phyloP scores from a whole-genome alignment of 2,797 vertebrate genomes.

The Mormyrops attenuatus region DNA sequence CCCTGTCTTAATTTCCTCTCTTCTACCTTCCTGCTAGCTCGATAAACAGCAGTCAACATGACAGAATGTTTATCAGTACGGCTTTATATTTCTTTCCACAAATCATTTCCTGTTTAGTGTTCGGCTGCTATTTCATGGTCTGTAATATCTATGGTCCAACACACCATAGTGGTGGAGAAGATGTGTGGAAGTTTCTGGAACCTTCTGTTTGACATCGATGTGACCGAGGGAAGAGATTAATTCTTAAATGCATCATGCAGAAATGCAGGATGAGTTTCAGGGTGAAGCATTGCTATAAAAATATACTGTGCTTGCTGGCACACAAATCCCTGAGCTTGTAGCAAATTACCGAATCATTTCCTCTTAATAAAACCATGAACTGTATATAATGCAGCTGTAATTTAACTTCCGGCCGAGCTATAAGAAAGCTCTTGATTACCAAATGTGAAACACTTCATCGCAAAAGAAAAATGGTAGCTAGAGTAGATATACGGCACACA shows the following conservation, averaged over 20 bases:
- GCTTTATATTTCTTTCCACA: slow-evolving; percentile 33
- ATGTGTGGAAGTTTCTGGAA: not conserved
- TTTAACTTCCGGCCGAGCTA: not conserved
- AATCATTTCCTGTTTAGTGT: slow-evolving; percentile 31
- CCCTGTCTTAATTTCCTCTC: slow-evolving; percentile 24
- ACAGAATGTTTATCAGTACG: slow-evolving; percentile 41
- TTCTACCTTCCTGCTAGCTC: slow-evolving; percentile 34
- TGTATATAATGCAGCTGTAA: slow-evolving; percentile 12
- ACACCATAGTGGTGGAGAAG: not conserved
- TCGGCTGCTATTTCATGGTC: slow-evolving; percentile 20
- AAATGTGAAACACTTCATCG: not conserved
- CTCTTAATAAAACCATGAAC: slow-evolving; percentile 8
- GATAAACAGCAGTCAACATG: slow-evolving; percentile 43
- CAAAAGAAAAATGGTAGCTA: not conserved
- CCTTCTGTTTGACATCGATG: not conserved
- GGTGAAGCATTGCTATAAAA: slow-evolving; percentile 8
- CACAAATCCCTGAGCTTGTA: not conserved
- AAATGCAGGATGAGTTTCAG: not conserved
- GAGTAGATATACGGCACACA: not conserved
- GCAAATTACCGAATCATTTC: slow-evolving; percentile 2
- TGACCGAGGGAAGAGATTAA: not conserved
- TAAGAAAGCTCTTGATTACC: not conserved
- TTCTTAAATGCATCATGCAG: slow-evolving; percentile 4
- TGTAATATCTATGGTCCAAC: not conserved
- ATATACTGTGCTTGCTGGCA: not conserved